Evolutionary conservation across 2,888 invertebrate genomes (phyloP).

Genomic region (Drosophila maculinotata): DNA sequence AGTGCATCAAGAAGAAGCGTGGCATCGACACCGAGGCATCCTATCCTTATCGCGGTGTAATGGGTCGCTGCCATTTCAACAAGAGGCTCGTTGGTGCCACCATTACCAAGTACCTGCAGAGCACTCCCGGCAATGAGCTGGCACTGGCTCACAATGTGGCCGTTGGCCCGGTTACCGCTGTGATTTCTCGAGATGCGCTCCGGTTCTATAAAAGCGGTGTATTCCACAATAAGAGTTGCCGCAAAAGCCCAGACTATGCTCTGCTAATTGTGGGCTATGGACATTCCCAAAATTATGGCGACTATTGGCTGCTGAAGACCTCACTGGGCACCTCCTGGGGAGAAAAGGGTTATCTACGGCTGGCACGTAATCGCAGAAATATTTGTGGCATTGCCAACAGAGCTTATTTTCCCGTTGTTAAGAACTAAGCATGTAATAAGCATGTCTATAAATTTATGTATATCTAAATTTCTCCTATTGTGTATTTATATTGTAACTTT

Average conservation of each 20-base stretch:
- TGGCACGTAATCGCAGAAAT: conserved; percentile 31
- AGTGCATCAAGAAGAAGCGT: conserved; percentile 16
- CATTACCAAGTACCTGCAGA: not conserved
- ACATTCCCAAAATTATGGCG: not conserved
- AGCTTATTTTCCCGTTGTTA: conserved; percentile 15
- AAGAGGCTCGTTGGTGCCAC: not conserved
- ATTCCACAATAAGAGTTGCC: conserved; percentile 3
- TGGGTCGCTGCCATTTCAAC: conserved; percentile 2
- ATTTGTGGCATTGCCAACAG: conserved; percentile 27
- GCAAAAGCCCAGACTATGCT: not conserved
- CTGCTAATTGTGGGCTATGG: conserved; percentile 43
- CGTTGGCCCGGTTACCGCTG: conserved; percentile 30
- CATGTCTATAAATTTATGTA: not conserved
- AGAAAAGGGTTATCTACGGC: conserved; percentile 29
- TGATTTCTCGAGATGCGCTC: conserved; percentile 23
- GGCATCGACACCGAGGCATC: conserved; percentile 33
- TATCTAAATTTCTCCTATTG: not conserved
- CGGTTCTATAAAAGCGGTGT: conserved; percentile 20
- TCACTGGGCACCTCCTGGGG: conserved; percentile 35
- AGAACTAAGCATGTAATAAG: not conserved
- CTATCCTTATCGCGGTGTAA: conserved; percentile 28
- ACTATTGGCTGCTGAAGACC: conserved; percentile 35
- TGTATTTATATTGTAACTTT: not conserved
- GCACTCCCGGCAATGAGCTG: conserved; percentile 1
- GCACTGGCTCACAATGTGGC: conserved; percentile 10